Conservation (phyloP, 2,888 invertebrate genomes). For the Cryptophagus acutangulus region DNA sequence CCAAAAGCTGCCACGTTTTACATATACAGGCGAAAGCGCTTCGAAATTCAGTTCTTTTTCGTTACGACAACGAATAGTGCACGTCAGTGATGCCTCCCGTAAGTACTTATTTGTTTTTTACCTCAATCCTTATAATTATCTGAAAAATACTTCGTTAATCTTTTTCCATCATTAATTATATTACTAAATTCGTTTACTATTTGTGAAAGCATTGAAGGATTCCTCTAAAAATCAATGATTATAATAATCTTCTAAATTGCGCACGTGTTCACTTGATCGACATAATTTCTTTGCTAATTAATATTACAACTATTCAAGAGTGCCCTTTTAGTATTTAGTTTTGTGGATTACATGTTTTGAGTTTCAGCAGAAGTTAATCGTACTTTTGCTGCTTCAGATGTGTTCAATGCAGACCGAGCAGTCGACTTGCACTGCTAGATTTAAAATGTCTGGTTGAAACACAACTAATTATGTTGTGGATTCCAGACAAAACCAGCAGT, state of each 20-base stretch:
- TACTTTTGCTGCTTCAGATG: conserved; percentile 9
- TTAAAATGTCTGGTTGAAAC: conserved; percentile 46
- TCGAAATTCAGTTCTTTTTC: too few species aligned
- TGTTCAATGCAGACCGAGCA: not conserved
- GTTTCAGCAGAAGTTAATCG: conserved; percentile 16
- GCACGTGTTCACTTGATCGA: not conserved
- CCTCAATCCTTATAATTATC: not conserved
- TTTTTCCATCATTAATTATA: not conserved
- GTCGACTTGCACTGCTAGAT: conserved; percentile 7
- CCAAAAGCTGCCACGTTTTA: too few species aligned
- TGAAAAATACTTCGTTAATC: not conserved
- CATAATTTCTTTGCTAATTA: not conserved
- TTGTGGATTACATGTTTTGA: conserved; percentile 9
- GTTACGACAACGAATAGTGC: too few species aligned
- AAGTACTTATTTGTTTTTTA: conserved; percentile 1
- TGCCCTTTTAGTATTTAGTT: not conserved
- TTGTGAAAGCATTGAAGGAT: not conserved
- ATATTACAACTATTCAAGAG: not conserved
- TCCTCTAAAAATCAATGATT: not conserved
- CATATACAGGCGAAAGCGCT: too few species aligned
- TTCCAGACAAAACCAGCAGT: conserved; percentile 51
- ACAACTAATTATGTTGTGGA: conserved; percentile 50
- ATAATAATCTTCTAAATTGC: not conserved
- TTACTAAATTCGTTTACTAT: conserved; percentile 1
- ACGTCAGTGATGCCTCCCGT: conserved; percentile 8